Percentiles rank a stretch among this genome's conserved stretches.
phyloP scores from a whole-genome alignment of 2,113 vertebrate genomes.

The Clupea harengus region DNA sequence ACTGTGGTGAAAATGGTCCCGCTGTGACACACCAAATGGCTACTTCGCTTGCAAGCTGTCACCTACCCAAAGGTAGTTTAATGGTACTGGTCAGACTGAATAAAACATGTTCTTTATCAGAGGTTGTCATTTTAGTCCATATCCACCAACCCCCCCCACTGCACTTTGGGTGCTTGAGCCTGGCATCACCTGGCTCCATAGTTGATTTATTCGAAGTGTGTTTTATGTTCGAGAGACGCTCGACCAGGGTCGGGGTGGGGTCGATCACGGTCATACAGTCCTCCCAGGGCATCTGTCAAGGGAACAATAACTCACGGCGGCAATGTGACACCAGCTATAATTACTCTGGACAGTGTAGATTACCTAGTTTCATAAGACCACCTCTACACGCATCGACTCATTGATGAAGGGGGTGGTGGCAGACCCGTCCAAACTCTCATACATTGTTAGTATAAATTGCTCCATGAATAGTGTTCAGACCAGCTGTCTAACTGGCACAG shows the following conservation, averaged over 20 bases:
- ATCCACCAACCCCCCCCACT: background rate
- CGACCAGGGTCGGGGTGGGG: background rate
- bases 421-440: background rate
- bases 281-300: slow-evolving; percentile 2
- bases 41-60: slow-evolving; percentile 12
- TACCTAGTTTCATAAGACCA: slow-evolving; percentile 12
- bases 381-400: background rate
- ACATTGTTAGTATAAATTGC: slow-evolving; percentile 25
- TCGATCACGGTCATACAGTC: slow-evolving; percentile 8
- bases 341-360: slow-evolving; percentile 22
- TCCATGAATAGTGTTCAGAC: slow-evolving; percentile 12
- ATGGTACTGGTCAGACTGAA: background rate
- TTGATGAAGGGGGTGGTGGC: background rate
- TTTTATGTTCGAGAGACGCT: background rate
- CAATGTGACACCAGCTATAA: slow-evolving; percentile 19
- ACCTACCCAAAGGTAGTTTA: background rate
- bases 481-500: background rate
- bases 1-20: background rate
- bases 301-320: background rate
- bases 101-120: background rate
- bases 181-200: background rate
- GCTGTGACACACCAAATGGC: background rate
- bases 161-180: background rate
- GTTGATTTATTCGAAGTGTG: background rate
- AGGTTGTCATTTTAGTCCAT: background rate